Conservation (phyloP, 1,140 invertebrate genomes). For the Listronotus bonariensis region DNA sequence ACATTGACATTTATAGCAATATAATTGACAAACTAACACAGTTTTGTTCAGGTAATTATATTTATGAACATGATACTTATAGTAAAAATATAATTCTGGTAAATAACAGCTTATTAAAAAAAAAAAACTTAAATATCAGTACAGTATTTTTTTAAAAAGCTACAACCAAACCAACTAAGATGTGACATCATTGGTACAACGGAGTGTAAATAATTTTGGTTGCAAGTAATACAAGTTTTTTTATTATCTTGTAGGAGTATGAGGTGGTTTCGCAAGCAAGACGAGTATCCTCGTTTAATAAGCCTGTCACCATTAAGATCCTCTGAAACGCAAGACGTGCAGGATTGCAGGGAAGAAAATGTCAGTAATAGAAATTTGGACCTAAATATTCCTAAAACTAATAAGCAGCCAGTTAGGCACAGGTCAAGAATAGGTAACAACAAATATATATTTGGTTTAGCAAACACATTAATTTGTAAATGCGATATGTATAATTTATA, state of each 20-base stretch:
- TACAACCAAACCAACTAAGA: too few species aligned
- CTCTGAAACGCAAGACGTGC: constrained; percentile 30
- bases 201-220: too few species aligned
- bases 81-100: too few species aligned
- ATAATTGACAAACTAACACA: constrained; percentile 34
- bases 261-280: constrained; percentile 73
- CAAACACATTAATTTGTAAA: too few species aligned
- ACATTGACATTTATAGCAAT: constrained; percentile 29
- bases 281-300: constrained; percentile 69
- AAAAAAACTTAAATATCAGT: too few species aligned
- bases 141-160: too few species aligned
- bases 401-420: constrained; percentile 51
- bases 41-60: constrained; percentile 26
- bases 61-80: neutral
- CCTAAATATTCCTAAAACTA: constrained; percentile 33
- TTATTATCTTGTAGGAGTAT: constrained; percentile 53
- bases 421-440: constrained; percentile 59
- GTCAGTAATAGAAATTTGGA: constrained; percentile 23
- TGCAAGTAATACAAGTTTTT: neutral
- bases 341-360: neutral
- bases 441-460: too few species aligned
- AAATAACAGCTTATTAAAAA: too few species aligned
- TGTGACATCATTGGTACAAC: too few species aligned
- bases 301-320: constrained; percentile 67
- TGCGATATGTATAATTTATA: constrained; percentile 40